Percentiles rank a stretch among this genome's conserved stretches.
Evolutionary conservation across 2,888 invertebrate genomes (phyloP).

Genomic region (Amphipyra berbera): DNA sequence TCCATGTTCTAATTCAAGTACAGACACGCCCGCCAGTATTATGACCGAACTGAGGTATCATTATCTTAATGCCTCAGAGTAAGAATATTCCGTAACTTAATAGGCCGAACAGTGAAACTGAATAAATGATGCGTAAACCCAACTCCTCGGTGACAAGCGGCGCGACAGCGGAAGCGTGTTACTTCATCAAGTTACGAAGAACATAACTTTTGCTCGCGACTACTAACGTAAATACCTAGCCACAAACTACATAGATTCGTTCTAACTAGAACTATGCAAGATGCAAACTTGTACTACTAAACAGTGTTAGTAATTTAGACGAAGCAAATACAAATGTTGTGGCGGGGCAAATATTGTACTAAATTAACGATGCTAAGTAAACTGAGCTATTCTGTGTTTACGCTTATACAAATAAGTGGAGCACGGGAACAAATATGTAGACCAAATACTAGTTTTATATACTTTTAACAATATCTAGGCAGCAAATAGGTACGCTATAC

Average conservation of each 20-base stretch:
- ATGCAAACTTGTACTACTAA: conserved; percentile 21
- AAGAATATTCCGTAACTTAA: conserved; percentile 70
- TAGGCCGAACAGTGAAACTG: conserved; percentile 69
- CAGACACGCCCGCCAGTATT: conserved; percentile 41
- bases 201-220: conserved; percentile 9
- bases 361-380: conserved; percentile 41
- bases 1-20: conserved; percentile 48
- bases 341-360: conserved; percentile 23
- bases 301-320: conserved; percentile 39
- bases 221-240: neutral
- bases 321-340: conserved; percentile 31
- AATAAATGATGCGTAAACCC: conserved; percentile 67
- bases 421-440: conserved; percentile 5
- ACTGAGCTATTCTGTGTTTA: conserved; percentile 11
- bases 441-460: conserved; percentile 10
- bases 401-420: conserved; percentile 14
- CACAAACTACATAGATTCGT: neutral
- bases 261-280: conserved; percentile 20
- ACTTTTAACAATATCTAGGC: neutral
- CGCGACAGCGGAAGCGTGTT: conserved; percentile 27
- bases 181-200: neutral
- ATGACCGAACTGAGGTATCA: conserved; percentile 61
- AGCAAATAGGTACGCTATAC: neutral
- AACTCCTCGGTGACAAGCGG: conserved; percentile 19
- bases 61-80: conserved; percentile 68